A percentile compares a stretch with the other conserved stretches of the same genome.
Evolutionary conservation across 2,113 vertebrate genomes (phyloP).

Genomic region (Oncorhynchus nerka): DNA sequence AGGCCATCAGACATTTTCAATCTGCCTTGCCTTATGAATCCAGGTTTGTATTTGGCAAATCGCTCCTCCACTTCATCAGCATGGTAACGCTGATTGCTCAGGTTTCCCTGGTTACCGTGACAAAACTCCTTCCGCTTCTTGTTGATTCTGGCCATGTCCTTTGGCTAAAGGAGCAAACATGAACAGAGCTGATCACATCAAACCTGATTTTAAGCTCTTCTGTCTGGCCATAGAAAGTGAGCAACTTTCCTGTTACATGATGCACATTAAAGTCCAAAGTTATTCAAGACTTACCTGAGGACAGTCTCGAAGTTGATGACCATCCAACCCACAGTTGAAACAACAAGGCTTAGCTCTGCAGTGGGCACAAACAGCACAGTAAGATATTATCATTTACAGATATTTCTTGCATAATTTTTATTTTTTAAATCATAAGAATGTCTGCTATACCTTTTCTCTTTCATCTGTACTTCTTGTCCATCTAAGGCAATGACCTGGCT

Average conservation of each 20-base stretch:
- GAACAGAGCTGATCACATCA: not conserved
- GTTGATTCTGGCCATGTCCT: slow-evolving; percentile 87
- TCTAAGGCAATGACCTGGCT: slow-evolving; percentile 91
- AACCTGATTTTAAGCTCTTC: not conserved
- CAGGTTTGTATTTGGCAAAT: slow-evolving; percentile 92
- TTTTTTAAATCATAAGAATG: not conserved
- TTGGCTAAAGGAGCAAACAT: slow-evolving; percentile 75
- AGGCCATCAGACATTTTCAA: not conserved
- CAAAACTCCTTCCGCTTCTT: slow-evolving; percentile 91
- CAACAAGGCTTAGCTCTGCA: slow-evolving; percentile 88
- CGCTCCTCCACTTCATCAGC: slow-evolving; percentile 92
- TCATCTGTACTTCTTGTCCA: slow-evolving; percentile 93
- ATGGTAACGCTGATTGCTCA: slow-evolving; percentile 90
- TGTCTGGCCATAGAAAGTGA: not conserved
- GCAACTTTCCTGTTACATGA: not conserved
- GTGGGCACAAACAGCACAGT: slow-evolving; percentile 10
- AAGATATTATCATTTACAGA: not conserved
- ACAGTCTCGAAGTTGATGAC: slow-evolving; percentile 94
- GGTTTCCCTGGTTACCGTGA: slow-evolving; percentile 73
- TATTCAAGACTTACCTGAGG: slow-evolving; percentile 80
- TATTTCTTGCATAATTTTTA: not conserved
- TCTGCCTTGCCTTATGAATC: slow-evolving; percentile 83
- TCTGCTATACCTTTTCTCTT: slow-evolving; percentile 85
- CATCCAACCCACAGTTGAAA: slow-evolving; percentile 91
- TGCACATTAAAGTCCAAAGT: not conserved